Percentiles rank a stretch among this genome's conserved stretches.
Conservation (phyloP, 1,140 invertebrate genomes). For the Ips typographus region DNA sequence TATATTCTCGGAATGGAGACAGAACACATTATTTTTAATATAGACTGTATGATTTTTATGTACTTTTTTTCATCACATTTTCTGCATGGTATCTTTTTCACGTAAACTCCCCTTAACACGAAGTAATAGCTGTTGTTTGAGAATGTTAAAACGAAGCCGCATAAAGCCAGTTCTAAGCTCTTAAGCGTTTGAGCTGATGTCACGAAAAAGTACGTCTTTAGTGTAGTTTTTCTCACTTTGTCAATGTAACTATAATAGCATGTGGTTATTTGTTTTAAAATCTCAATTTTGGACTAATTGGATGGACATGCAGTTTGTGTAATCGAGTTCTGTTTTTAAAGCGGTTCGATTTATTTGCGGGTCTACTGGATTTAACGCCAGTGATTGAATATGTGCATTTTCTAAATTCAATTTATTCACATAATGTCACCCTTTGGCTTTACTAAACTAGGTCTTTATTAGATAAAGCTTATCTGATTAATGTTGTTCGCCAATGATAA, state of each 20-base stretch:
- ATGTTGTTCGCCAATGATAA: neutral
- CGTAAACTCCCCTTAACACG: neutral
- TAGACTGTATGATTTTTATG: slow-evolving; percentile 5
- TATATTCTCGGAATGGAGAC: slow-evolving; percentile 16
- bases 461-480: slow-evolving; percentile 3
- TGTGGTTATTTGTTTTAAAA: no score
- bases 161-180: no score
- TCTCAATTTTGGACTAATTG: no score
- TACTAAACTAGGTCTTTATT: neutral
- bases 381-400: slow-evolving; percentile 1
- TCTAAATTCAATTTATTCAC: neutral
- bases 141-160: no score
- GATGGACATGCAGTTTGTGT: no score
- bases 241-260: no score
- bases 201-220: no score
- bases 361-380: neutral
- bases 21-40: slow-evolving; percentile 14
- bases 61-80: slow-evolving; percentile 3
- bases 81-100: neutral
- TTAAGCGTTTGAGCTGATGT: no score
- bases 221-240: no score
- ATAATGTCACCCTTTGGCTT: neutral
- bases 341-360: neutral
- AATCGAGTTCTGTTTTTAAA: no score
- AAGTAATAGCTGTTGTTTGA: neutral